Conservation (phyloP, 2,797 vertebrate species). For the Sciurus carolinensis region DNA sequence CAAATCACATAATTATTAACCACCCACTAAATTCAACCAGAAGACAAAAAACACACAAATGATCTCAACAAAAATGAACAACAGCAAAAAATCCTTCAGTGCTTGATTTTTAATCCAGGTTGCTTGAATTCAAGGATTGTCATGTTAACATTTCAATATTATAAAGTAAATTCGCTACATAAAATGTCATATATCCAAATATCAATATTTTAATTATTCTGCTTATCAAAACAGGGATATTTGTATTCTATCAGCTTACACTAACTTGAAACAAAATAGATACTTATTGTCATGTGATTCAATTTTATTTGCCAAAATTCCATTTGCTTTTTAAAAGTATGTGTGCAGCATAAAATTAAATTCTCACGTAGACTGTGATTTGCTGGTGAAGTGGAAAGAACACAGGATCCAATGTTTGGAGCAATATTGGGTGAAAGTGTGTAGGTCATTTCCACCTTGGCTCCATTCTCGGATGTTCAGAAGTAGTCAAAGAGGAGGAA, state of each 20-base stretch:
- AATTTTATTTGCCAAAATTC: not conserved
- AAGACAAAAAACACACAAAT: slow-evolving; percentile 5
- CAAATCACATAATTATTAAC: slow-evolving; percentile 26
- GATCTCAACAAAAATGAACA: not conserved
- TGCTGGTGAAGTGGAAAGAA: not conserved
- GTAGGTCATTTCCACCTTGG: not conserved
- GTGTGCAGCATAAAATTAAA: not conserved
- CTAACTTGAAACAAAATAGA: not conserved
- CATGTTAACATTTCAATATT: not conserved
- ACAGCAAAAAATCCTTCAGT: not conserved
- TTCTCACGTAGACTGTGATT: not conserved
- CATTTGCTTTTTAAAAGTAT: not conserved
- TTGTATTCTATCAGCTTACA: not conserved
- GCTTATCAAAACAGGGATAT: not conserved
- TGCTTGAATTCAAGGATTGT: not conserved
- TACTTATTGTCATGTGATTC: not conserved
- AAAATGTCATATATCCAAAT: not conserved
- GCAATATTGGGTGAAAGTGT: not conserved
- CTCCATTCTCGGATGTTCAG: not conserved
- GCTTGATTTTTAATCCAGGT: not conserved
- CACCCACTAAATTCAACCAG: not conserved
- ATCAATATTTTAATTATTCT: not conserved
- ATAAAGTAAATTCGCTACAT: not conserved
- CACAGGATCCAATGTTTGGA: not conserved
- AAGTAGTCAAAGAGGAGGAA: not conserved